These are phyloP conservation scores for Ruditapes philippinarum DNA, from an alignment of 1,140 invertebrate genomes.

Conservation along the genomic window DNA sequence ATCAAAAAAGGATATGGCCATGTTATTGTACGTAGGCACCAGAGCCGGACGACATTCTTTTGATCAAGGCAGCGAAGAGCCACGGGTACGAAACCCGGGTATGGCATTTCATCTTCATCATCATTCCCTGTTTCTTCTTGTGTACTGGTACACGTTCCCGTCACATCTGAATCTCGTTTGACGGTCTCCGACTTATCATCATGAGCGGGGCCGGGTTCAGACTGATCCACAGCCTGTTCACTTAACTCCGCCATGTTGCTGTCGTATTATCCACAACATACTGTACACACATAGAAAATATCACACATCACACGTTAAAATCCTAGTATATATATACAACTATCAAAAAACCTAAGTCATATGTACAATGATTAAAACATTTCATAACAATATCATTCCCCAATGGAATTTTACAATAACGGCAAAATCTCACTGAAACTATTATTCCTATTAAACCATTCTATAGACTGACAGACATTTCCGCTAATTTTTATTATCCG, in stretches of 20 bases:
- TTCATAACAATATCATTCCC: neutral
- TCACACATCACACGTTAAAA: neutral
- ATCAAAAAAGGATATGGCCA: constrained; percentile 99
- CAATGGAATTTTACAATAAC: neutral
- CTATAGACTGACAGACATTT: neutral
- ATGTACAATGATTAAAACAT: neutral
- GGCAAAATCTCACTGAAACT: neutral
- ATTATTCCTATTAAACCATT: constrained; percentile 5
- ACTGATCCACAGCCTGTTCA: neutral
- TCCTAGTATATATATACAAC: neutral
- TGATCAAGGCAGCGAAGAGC: constrained; percentile 94
- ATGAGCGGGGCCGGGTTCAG: neutral
- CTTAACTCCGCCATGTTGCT: constrained; percentile 46
- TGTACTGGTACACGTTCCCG: constrained; percentile 23
- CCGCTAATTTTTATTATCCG: neutral
- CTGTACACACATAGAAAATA: neutral
- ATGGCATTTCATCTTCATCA: constrained; percentile 90
- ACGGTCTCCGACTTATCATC: neutral
- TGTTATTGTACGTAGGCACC: constrained; percentile 97
- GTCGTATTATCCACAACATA: constrained; percentile 7
- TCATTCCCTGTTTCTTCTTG: constrained; percentile 59
- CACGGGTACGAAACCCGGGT: constrained; percentile 94
- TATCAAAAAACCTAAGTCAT: neutral
- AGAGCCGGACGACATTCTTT: constrained; percentile 93
- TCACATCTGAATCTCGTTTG: constrained; percentile 29